Percentiles rank a stretch among this genome's conserved stretches.
phyloP scores from a whole-genome alignment of 2,113 vertebrate species.

The Isichthys henryi region DNA sequence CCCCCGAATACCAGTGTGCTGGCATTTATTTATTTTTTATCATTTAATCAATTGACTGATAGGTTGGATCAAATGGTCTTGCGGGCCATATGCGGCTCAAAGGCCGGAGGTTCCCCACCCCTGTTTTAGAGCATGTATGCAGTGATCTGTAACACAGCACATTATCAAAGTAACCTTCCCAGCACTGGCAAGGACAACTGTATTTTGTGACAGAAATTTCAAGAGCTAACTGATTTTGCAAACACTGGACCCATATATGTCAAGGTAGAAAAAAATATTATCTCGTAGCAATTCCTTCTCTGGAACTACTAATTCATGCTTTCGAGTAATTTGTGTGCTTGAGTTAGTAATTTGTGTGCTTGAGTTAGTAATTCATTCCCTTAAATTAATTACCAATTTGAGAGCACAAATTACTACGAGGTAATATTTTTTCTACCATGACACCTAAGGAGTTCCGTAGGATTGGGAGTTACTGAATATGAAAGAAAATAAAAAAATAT shows the following conservation, averaged over 20 bases:
- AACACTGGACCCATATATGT: not conserved
- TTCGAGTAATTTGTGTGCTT: not conserved
- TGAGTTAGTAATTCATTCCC: not conserved
- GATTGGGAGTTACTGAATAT: not conserved
- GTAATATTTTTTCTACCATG: not conserved
- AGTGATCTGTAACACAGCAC: too few species aligned
- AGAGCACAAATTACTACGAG: not conserved
- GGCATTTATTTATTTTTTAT: too few species aligned
- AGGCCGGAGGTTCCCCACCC: not conserved
- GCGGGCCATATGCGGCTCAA: not conserved
- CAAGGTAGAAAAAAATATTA: not conserved
- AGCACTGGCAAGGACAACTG: not conserved
- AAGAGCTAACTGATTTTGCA: not conserved
- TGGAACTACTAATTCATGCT: not conserved
- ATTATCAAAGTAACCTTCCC: not conserved
- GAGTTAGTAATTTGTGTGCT: not conserved
- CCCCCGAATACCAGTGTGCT: too few species aligned
- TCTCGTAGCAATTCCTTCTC: not conserved
- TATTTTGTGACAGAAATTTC: not conserved
- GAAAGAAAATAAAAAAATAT: not conserved
- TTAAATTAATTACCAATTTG: not conserved
- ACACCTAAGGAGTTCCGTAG: not conserved
- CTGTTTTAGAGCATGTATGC: not conserved
- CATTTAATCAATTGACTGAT: too few species aligned
- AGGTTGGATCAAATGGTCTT: not conserved